Percentiles rank a stretch among this genome's conserved stretches.
These are phyloP conservation scores for Plodia interpunctella DNA, from an alignment of 1,140 invertebrate genomes.

Conservation along the genomic window DNA sequence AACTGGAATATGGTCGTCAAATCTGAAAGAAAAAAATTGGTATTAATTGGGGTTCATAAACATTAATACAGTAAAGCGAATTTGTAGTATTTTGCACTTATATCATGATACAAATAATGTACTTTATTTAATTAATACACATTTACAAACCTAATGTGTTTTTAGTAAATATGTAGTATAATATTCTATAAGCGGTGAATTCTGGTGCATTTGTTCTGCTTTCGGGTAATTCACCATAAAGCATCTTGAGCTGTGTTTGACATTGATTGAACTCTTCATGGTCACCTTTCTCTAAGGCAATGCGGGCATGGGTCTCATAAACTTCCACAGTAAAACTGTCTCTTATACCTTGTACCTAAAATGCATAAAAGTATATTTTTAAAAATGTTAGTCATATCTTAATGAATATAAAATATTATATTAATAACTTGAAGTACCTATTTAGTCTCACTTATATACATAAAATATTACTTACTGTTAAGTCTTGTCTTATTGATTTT, in stretches of 20 bases:
- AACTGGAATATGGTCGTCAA: conserved; percentile 92
- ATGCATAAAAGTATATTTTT: conserved; percentile 1
- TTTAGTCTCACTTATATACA: neutral
- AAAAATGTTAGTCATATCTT: too few relatives aligned
- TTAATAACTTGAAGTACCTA: neutral
- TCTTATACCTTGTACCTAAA: conserved; percentile 94
- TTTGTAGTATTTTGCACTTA: too few relatives aligned
- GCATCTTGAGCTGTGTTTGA: conserved; percentile 96
- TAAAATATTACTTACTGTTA: conserved; percentile 86
- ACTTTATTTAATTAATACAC: neutral
- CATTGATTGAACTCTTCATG: conserved; percentile 99
- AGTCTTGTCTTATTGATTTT: conserved; percentile 98
- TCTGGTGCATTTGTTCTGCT: conserved; percentile 88
- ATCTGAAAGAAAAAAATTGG: conserved; percentile 82
- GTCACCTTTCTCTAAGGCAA: conserved; percentile 97
- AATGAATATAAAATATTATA: too few relatives aligned
- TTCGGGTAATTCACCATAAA: conserved; percentile 85
- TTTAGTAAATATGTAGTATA: conserved; percentile 98
- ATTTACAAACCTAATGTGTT: conserved; percentile 89
- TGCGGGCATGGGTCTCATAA: conserved; percentile 98
- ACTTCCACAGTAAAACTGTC: conserved; percentile 96
- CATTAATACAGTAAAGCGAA: too few relatives aligned
- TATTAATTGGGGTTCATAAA: too few relatives aligned
- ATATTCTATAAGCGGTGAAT: conserved; percentile 96
- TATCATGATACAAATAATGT: conserved; percentile 1